phyloP scores from a whole-genome alignment of 2,113 vertebrate species.

The Sander lucioperca region DNA sequence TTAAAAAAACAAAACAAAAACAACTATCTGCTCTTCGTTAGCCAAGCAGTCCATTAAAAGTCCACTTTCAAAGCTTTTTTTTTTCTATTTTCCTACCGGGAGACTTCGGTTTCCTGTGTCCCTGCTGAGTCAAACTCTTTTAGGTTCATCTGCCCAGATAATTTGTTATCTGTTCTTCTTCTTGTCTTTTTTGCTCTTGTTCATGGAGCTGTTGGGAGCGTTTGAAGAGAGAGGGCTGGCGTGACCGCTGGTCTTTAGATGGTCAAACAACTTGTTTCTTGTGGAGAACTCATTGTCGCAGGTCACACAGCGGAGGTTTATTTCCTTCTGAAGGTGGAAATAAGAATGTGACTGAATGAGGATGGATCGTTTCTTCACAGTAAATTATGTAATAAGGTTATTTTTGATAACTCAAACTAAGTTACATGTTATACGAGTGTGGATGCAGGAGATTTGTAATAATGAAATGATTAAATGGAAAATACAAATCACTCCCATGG shows the following conservation, averaged over 20 bases:
- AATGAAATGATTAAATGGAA: not conserved
- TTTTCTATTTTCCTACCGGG: not conserved
- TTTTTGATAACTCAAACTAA: not conserved
- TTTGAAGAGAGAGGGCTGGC: slow-evolving; percentile 82
- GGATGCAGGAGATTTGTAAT: not conserved
- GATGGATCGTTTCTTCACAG: too few relatives aligned
- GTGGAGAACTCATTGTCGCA: slow-evolving; percentile 90
- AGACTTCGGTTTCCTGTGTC: not conserved
- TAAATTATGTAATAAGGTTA: not conserved
- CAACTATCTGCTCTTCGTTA: not conserved
- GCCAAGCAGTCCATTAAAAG: slow-evolving; percentile 16
- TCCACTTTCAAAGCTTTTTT: slow-evolving; percentile 6
- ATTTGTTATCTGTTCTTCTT: slow-evolving; percentile 87
- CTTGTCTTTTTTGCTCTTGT: slow-evolving; percentile 90
- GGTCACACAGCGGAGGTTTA: slow-evolving; percentile 86
- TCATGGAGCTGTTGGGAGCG: slow-evolving; percentile 47
- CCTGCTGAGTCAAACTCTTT: slow-evolving; percentile 2
- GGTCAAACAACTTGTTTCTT: slow-evolving; percentile 96
- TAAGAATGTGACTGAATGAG: not conserved
- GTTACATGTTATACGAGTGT: not conserved
- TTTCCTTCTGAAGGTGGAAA: slow-evolving; percentile 81
- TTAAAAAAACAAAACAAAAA: not conserved
- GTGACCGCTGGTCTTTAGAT: slow-evolving; percentile 92
- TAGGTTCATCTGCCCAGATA: not conserved
- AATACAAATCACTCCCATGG: not conserved